Conservation (phyloP, 2,113 vertebrate genomes). For the Bombycilla garrulus region DNA sequence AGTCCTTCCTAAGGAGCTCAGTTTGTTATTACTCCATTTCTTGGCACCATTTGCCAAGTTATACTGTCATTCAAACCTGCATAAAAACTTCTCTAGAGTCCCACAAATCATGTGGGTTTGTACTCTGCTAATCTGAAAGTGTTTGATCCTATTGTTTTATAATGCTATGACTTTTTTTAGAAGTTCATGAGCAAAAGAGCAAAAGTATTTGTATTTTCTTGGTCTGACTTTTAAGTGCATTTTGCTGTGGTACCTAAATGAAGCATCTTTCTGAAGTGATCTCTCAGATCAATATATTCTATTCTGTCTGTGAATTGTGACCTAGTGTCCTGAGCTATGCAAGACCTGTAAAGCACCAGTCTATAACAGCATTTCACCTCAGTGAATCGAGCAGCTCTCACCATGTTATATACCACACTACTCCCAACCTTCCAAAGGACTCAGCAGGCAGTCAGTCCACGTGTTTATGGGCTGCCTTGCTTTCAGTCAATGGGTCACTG, state of each 20-base stretch:
- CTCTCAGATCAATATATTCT: background rate
- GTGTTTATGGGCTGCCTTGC: background rate
- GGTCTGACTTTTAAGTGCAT: background rate
- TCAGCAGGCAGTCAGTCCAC: background rate
- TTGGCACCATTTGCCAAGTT: background rate
- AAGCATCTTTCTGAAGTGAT: background rate
- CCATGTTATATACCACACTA: background rate
- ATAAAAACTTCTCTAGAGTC: background rate
- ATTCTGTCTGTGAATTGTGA: background rate
- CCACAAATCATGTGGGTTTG: background rate
- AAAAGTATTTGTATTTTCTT: background rate
- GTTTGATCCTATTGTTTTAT: background rate
- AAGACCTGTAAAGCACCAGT: background rate
- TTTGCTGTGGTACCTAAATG: background rate
- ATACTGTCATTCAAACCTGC: background rate
- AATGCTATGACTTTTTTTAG: background rate
- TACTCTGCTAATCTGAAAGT: background rate
- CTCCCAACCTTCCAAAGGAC: background rate
- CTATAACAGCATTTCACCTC: background rate
- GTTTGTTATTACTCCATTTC: background rate
- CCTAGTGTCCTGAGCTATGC: background rate
- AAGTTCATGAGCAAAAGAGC: background rate
- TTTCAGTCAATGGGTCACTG: background rate
- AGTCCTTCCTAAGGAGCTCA: background rate
- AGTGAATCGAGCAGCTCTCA: background rate